These are phyloP conservation scores for Danaus melanippus DNA, from an alignment of 1,140 invertebrate species.

Conservation along the genomic window DNA sequence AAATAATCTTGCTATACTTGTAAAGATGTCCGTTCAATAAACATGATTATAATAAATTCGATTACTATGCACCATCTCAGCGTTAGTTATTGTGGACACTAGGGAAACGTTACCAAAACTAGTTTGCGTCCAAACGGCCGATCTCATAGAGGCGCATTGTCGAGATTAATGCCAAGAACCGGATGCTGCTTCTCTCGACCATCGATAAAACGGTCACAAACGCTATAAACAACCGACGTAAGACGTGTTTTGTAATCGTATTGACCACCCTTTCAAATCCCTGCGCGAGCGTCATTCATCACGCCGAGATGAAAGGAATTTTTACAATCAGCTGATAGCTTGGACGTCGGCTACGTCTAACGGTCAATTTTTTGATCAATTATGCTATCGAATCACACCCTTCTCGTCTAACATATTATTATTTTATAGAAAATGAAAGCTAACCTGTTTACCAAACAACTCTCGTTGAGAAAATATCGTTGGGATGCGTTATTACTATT, in stretches of 20 bases:
- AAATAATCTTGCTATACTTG: conserved; percentile 27
- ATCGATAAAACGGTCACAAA: conserved; percentile 63
- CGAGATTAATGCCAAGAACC: conserved; percentile 62
- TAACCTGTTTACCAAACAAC: conserved; percentile 57
- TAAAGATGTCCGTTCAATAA: conserved; percentile 53
- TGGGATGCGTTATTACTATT: conserved; percentile 35
- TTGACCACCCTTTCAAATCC: conserved; percentile 50
- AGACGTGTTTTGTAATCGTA: conserved; percentile 55
- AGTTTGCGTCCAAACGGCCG: conserved; percentile 59
- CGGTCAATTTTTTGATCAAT: conserved; percentile 52
- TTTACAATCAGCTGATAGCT: conserved; percentile 59
- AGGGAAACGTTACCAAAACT: conserved; percentile 58
- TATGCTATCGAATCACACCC: conserved; percentile 38
- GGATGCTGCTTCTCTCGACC: conserved; percentile 61
- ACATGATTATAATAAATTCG: conserved; percentile 55
- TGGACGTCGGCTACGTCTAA: conserved; percentile 33
- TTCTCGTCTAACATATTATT: conserved; percentile 31
- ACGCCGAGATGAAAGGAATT: conserved; percentile 51
- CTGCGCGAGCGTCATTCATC: conserved; percentile 45
- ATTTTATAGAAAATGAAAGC: conserved; percentile 64
- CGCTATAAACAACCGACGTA: conserved; percentile 47
- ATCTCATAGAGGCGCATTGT: conserved; percentile 58
- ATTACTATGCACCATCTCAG: conserved; percentile 49
- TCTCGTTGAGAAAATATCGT: conserved; percentile 28
- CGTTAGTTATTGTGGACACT: conserved; percentile 37